Evolutionary conservation across 2,113 vertebrate species (phyloP).

Genomic region (Ictidomys tridecemlineatus): DNA sequence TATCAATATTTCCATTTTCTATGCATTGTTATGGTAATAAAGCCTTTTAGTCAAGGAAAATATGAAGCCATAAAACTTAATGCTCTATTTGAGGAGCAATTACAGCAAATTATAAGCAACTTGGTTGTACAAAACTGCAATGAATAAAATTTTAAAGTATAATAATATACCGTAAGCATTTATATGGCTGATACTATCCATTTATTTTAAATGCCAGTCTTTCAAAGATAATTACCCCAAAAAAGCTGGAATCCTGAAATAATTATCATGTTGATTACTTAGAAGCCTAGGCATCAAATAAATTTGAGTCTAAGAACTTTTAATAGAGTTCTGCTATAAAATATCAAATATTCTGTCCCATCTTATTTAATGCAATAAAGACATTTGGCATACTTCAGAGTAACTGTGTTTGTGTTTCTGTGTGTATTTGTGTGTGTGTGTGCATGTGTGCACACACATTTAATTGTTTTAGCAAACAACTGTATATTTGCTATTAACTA

Average conservation of each 20-base stretch:
- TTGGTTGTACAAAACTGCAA: constrained; percentile 78
- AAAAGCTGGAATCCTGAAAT: constrained; percentile 66
- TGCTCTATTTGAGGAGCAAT: constrained; percentile 84
- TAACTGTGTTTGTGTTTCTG: neutral
- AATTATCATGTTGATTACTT: constrained; percentile 78
- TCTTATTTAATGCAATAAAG: constrained; percentile 49
- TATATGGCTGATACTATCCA: constrained; percentile 68
- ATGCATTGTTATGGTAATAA: constrained; percentile 77
- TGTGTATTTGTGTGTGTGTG: neutral
- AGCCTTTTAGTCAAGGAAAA: constrained; percentile 83
- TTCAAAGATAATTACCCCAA: constrained; percentile 77
- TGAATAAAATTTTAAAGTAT: constrained; percentile 85
- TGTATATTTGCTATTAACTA: neutral
- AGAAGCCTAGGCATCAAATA: constrained; percentile 69
- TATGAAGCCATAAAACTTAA: constrained; percentile 83
- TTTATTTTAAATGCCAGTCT: constrained; percentile 68
- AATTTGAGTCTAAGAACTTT: constrained; percentile 66
- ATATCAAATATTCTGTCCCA: constrained; percentile 51
- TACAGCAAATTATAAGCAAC: constrained; percentile 82
- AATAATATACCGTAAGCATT: constrained; percentile 82
- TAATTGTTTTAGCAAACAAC: neutral
- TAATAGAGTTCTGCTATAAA: constrained; percentile 58
- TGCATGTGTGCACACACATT: neutral
- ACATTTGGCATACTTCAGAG: neutral
- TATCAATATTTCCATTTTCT: constrained; percentile 73